These are phyloP conservation scores for Scalopus aquaticus DNA, from an alignment of 2,113 vertebrate genomes.

Conservation along the genomic window DNA sequence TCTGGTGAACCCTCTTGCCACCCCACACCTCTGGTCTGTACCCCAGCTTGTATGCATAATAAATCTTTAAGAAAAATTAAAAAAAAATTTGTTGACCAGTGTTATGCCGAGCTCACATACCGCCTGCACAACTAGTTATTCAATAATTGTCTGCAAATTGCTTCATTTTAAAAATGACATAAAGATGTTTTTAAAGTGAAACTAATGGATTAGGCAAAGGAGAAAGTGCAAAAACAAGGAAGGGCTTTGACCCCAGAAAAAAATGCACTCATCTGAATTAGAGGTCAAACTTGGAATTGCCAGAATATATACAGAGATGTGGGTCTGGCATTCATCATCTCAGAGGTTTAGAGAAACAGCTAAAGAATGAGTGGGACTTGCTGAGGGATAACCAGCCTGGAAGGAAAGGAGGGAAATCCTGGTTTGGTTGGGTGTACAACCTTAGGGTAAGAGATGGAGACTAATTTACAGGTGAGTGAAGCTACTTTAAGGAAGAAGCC, in stretches of 20 bases:
- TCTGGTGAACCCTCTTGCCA: no score
- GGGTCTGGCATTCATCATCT: not conserved
- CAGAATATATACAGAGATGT: not conserved
- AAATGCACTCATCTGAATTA: not conserved
- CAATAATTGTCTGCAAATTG: not conserved
- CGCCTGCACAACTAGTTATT: not conserved
- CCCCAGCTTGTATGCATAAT: no score
- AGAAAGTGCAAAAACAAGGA: not conserved
- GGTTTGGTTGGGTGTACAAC: not conserved
- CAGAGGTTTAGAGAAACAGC: not conserved
- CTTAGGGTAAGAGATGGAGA: not conserved
- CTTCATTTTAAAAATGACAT: not conserved
- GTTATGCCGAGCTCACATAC: not conserved
- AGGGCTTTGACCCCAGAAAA: not conserved
- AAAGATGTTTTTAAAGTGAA: slow-evolving; percentile 33
- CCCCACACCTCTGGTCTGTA: no score
- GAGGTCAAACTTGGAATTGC: not conserved
- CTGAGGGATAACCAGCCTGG: not conserved
- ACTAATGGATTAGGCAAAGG: not conserved
- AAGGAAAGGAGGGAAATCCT: not conserved
- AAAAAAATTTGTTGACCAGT: no score
- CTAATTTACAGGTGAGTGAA: not conserved
- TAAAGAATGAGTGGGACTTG: not conserved
- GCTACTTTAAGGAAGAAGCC: not conserved
- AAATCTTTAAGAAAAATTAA: no score